Evolutionary conservation across 2,113 vertebrate species (phyloP).

Genomic region (Trematocara marginatum): DNA sequence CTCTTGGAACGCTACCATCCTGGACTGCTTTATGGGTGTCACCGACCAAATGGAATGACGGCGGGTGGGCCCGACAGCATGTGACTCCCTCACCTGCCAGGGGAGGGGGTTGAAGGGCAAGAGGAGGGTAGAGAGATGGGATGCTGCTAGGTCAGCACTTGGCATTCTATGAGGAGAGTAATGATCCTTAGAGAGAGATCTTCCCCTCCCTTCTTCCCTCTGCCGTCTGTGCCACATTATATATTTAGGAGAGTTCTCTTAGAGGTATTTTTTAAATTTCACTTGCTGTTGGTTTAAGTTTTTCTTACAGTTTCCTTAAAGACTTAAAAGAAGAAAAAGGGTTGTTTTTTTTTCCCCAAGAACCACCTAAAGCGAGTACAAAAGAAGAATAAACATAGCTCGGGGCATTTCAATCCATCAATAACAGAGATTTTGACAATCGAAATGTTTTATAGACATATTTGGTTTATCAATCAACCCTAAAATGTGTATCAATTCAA

Average conservation of each 20-base stretch:
- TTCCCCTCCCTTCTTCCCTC: constrained; percentile 4
- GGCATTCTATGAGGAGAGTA: constrained; percentile 50
- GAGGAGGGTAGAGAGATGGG: constrained; percentile 16
- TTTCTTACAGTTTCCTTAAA: not conserved
- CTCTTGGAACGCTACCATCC: constrained; percentile 9
- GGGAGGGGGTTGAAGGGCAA: constrained; percentile 53
- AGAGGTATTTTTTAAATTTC: not conserved
- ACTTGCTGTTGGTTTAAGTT: not conserved
- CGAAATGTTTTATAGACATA: not conserved
- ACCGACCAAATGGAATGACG: constrained; percentile 33
- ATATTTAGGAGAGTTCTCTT: not conserved
- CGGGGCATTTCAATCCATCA: not conserved
- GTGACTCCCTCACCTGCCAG: constrained; percentile 45
- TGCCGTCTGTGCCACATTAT: constrained; percentile 33
- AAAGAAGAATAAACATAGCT: not conserved
- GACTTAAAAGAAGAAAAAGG: not conserved
- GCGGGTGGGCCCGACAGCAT: constrained; percentile 9
- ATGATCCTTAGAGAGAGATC: constrained; percentile 54
- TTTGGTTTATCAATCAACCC: not conserved
- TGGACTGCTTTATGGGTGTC: constrained; percentile 45
- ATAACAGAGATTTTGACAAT: not conserved
- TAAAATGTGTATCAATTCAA: not conserved
- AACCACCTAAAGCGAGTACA: not conserved
- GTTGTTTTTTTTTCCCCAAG: not conserved
- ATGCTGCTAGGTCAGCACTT: constrained; percentile 66